These are phyloP conservation scores for Scaptomyza parva DNA, from an alignment of 2,888 invertebrate genomes.

Conservation along the genomic window DNA sequence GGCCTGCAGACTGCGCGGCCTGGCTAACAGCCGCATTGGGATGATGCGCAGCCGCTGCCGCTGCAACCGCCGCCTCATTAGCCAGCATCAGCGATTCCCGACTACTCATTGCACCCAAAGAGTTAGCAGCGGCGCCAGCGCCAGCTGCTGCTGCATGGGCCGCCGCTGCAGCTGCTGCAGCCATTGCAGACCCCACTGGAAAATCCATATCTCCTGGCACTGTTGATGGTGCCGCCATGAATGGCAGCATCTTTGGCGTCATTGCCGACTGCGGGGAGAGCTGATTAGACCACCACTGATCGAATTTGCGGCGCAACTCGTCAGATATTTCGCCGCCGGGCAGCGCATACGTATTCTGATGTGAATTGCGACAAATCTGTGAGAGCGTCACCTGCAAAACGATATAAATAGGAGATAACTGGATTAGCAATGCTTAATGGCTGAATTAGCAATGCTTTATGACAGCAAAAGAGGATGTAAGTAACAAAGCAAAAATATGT, in stretches of 20 bases:
- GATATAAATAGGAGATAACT: not conserved
- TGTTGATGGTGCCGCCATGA: slow-evolving; percentile 82
- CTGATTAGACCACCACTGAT: slow-evolving; percentile 95
- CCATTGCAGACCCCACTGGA: slow-evolving; percentile 83
- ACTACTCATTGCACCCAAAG: slow-evolving; percentile 66
- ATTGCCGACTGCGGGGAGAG: slow-evolving; percentile 87
- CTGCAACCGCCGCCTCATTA: slow-evolving; percentile 80
- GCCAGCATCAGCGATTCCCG: slow-evolving; percentile 80
- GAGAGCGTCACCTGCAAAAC: slow-evolving; percentile 90
- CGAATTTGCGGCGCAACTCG: slow-evolving; percentile 94
- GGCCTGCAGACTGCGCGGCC: slow-evolving; percentile 53
- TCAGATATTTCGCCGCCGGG: slow-evolving; percentile 90
- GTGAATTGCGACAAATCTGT: slow-evolving; percentile 92
- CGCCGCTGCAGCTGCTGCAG: slow-evolving; percentile 86
- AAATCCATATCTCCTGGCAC: slow-evolving; percentile 83
- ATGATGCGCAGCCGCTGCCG: slow-evolving; percentile 64
- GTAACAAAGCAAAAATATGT: no score
- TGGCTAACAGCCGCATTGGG: slow-evolving; percentile 58
- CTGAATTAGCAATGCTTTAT: no score
- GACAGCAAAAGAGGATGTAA: no score
- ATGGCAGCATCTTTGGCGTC: slow-evolving; percentile 85
- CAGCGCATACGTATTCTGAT: slow-evolving; percentile 88
- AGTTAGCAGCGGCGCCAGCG: slow-evolving; percentile 63
- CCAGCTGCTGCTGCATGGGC: slow-evolving; percentile 81
- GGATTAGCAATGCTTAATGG: slow-evolving; percentile 2